phyloP scores from a whole-genome alignment of 2,113 vertebrate species.

The Mobula birostris region DNA sequence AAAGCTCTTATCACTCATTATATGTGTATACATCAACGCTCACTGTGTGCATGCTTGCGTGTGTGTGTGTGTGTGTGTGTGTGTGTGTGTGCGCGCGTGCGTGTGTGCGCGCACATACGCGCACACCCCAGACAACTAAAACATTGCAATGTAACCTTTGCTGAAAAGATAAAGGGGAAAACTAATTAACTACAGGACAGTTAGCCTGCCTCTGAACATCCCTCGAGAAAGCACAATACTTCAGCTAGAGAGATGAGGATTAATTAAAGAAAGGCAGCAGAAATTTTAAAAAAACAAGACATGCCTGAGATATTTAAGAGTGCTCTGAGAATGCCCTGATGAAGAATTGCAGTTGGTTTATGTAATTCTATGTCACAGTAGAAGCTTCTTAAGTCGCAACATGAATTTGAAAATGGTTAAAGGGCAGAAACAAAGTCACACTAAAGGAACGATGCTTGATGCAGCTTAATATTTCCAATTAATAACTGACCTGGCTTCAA shows the following conservation, averaged over 20 bases:
- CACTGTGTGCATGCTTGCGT: not conserved
- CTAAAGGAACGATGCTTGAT: not conserved
- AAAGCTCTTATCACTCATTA: not conserved
- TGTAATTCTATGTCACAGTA: not conserved
- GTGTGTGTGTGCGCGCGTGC: too few relatives aligned
- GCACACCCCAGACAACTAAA: not conserved
- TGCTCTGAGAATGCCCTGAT: not conserved
- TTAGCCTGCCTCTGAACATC: not conserved
- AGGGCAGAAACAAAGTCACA: not conserved
- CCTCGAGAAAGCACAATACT: not conserved
- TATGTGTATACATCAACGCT: not conserved
- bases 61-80: too few relatives aligned
- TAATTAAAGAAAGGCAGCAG: not conserved
- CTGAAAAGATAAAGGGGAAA: not conserved
- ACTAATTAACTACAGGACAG: not conserved
- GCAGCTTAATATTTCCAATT: too few relatives aligned
- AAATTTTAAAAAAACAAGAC: not conserved
- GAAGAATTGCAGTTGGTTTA: not conserved
- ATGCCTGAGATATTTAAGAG: not conserved
- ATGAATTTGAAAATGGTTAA: not conserved
- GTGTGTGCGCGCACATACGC: too few relatives aligned
- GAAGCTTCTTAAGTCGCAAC: not conserved
- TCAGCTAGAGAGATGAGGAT: not conserved
- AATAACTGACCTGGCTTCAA: too few relatives aligned
- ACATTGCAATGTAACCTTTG: not conserved